These are phyloP conservation scores for Neopelma chrysocephalum DNA, from an alignment of 2,797 vertebrate genomes.

Conservation along the genomic window DNA sequence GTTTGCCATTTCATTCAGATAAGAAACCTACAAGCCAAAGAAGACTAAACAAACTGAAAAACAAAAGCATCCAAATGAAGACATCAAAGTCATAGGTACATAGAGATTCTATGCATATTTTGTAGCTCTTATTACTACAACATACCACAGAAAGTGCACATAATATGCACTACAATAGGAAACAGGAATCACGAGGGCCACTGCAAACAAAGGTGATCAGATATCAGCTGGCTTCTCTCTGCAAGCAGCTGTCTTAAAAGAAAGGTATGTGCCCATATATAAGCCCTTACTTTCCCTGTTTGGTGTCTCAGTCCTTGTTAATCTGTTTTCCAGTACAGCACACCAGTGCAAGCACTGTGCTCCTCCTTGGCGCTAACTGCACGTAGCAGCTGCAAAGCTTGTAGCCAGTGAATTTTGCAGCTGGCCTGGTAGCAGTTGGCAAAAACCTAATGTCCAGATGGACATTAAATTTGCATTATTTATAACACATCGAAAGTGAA, in stretches of 20 bases:
- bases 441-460: slow-evolving; percentile 74
- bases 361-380: slow-evolving; percentile 55
- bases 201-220: slow-evolving; percentile 37
- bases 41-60: neutral
- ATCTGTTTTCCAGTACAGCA: neutral
- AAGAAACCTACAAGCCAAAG: neutral
- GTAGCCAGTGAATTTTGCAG: slow-evolving; percentile 72
- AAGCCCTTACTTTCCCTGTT: neutral
- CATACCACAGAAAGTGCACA: neutral
- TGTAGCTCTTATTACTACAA: slow-evolving; percentile 4
- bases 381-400: slow-evolving; percentile 71
- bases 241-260: slow-evolving; percentile 5
- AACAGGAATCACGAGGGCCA: neutral
- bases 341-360: slow-evolving; percentile 37
- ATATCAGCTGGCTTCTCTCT: slow-evolving; percentile 35
- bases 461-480: slow-evolving; percentile 74
- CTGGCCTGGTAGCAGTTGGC: slow-evolving; percentile 73
- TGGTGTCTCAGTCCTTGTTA: slow-evolving; percentile 6
- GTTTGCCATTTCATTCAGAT: neutral
- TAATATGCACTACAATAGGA: neutral
- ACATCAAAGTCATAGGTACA: neutral
- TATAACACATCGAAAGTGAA: slow-evolving; percentile 71
- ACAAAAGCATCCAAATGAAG: neutral
- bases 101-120: neutral
- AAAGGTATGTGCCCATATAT: neutral